A percentile compares a stretch with the other conserved stretches of the same genome.
Conservation (phyloP, 37 sponge, comb jelly and placozoan species). For the Crambe crambe region DNA sequence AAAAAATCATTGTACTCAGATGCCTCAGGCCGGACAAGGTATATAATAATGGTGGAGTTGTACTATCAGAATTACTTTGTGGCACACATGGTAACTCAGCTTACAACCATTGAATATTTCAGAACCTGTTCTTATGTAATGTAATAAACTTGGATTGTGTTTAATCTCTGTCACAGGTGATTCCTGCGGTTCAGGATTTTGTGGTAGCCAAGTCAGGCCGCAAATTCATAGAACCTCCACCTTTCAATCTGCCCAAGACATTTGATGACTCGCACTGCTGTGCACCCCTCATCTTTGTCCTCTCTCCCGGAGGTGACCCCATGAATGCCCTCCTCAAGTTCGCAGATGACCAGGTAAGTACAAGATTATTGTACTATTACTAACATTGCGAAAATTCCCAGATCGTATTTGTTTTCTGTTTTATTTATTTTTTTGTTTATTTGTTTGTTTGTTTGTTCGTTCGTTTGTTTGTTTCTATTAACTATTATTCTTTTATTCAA, state of each 20-base stretch:
- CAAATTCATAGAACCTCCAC: slow-evolving; percentile 95
- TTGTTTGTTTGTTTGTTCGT: too few species aligned
- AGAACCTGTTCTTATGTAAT: too few species aligned
- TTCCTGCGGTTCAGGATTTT: slow-evolving; percentile 96
- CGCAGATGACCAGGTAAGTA: slow-evolving; percentile 93
- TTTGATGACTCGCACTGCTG: slow-evolving; percentile 96
- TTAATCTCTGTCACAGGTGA: slow-evolving; percentile 32
- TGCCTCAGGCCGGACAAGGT: slow-evolving; percentile 97
- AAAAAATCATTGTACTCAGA: slow-evolving; percentile 84
- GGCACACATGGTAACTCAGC: too few species aligned
- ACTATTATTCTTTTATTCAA: too few species aligned
- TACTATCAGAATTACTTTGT: too few species aligned
- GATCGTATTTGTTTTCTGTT: neutral
- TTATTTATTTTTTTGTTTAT: too few species aligned
- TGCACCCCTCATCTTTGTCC: slow-evolving; percentile 97
- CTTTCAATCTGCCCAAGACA: slow-evolving; percentile 93
- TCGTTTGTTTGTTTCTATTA: too few species aligned
- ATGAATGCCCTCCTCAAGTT: slow-evolving; percentile 98
- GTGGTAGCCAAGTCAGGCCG: slow-evolving; percentile 78
- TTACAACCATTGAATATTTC: too few species aligned
- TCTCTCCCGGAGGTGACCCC: slow-evolving; percentile 99
- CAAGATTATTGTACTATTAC: too few species aligned
- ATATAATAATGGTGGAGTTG: neutral
- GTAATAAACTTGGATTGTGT: neutral
- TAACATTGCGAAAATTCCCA: neutral